phyloP scores from a whole-genome alignment of 2,113 vertebrate species.

The Varanus komodoensis region DNA sequence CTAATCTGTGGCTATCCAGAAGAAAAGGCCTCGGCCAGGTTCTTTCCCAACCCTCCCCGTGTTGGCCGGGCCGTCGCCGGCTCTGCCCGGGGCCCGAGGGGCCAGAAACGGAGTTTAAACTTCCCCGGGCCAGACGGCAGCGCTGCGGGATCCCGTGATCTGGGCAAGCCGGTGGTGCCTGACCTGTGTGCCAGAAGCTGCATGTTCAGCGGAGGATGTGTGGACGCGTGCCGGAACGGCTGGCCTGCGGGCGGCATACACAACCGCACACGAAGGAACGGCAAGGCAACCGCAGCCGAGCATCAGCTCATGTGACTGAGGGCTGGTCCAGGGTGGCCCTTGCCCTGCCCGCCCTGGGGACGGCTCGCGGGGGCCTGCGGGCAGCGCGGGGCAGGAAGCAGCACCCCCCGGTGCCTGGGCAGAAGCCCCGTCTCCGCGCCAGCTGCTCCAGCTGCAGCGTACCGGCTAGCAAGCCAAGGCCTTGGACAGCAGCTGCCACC shows the following conservation, averaged over 20 bases:
- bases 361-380: no score
- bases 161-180: no score
- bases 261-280: neutral
- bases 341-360: neutral
- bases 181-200: no score
- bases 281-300: neutral
- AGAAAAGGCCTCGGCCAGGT: neutral
- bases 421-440: no score
- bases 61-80: no score
- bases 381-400: neutral
- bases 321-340: neutral
- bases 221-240: no score
- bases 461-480: neutral
- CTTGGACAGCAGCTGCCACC: neutral
- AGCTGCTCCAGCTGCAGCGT: neutral
- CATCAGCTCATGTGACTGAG: neutral
- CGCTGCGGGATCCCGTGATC: no score
- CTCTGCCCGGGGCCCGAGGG: neutral
- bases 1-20: neutral
- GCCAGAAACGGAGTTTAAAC: fast-evolving
- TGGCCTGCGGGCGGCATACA: no score
- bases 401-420: neutral
- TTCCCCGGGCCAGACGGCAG: neutral
- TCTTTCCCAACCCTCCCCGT: no score
- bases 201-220: no score